These are phyloP conservation scores for Luscinia megarhynchos DNA, from an alignment of 2,797 vertebrate species.

Conservation along the genomic window DNA sequence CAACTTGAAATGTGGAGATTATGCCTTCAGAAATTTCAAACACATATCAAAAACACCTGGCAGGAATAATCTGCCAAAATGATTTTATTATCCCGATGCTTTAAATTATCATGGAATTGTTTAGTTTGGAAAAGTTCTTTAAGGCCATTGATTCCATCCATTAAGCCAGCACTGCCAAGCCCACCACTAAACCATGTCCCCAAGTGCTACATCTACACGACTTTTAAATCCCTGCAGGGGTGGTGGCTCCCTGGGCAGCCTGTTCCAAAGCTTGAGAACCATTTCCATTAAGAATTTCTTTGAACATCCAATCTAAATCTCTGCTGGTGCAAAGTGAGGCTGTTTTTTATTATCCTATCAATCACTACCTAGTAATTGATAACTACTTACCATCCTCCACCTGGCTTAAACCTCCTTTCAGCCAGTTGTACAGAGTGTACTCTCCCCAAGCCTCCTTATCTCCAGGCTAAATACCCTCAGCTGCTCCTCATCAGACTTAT, in stretches of 20 bases:
- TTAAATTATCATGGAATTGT: not conserved
- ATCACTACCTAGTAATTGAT: not conserved
- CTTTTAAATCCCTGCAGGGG: not conserved
- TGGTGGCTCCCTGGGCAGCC: not conserved
- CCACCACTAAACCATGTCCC: not conserved
- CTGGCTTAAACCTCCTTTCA: not conserved
- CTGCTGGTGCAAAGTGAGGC: not conserved
- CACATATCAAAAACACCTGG: not conserved
- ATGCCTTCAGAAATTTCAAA: not conserved
- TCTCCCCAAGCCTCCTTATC: not conserved
- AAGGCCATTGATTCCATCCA: not conserved
- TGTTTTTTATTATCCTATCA: not conserved
- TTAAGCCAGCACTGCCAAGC: not conserved
- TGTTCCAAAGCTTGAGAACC: not conserved
- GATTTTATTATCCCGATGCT: not conserved
- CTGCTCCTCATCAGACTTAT: not conserved
- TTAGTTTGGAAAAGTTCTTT: not conserved
- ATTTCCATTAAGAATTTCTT: not conserved
- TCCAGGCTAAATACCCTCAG: not conserved
- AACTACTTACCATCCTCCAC: fast-evolving
- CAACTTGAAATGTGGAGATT: not conserved
- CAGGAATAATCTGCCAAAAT: not conserved
- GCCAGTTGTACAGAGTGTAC: not conserved
- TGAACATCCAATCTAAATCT: not conserved
- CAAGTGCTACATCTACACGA: fast-evolving